Percentiles rank a stretch among this genome's conserved stretches.
These are phyloP conservation scores for Ephestia elutella DNA, from an alignment of 1,140 invertebrate genomes.

Conservation along the genomic window DNA sequence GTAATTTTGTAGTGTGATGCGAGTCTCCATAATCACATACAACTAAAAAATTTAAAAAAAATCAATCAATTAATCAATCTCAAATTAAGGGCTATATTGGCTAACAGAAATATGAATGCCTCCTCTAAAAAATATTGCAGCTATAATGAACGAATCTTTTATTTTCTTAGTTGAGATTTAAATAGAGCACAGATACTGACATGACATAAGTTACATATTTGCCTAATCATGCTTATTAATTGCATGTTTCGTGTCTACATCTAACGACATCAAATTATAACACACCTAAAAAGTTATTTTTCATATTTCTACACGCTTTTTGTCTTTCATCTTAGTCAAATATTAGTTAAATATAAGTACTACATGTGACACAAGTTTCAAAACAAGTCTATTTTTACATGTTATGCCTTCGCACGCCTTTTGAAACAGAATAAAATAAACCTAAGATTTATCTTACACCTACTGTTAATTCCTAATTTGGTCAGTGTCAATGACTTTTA, in stretches of 20 bases:
- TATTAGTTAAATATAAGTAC: not conserved
- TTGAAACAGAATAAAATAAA: not conserved
- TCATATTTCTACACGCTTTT: too few relatives aligned
- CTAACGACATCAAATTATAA: not conserved
- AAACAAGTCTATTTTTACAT: not conserved
- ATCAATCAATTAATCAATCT: too few relatives aligned
- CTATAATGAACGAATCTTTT: too few relatives aligned
- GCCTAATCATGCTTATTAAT: not conserved
- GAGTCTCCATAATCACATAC: too few relatives aligned
- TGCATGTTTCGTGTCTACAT: not conserved
- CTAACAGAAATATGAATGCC: too few relatives aligned
- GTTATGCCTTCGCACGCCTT: not conserved
- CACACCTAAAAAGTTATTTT: not conserved
- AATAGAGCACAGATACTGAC: not conserved
- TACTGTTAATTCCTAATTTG: constrained; percentile 6
- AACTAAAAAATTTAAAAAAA: too few relatives aligned
- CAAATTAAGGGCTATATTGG: too few relatives aligned
- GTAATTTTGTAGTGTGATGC: too few relatives aligned
- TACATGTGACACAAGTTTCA: not conserved
- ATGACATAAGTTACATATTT: not conserved
- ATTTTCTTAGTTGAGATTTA: too few relatives aligned
- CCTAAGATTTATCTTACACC: not conserved
- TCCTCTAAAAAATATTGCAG: too few relatives aligned
- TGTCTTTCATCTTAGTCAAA: too few relatives aligned
- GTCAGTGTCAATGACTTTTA: constrained; percentile 1